Percentiles rank a stretch among this genome's conserved stretches.
These are phyloP conservation scores for Drosophila sproati DNA, from an alignment of 1,140 invertebrate genomes.

Conservation along the genomic window DNA sequence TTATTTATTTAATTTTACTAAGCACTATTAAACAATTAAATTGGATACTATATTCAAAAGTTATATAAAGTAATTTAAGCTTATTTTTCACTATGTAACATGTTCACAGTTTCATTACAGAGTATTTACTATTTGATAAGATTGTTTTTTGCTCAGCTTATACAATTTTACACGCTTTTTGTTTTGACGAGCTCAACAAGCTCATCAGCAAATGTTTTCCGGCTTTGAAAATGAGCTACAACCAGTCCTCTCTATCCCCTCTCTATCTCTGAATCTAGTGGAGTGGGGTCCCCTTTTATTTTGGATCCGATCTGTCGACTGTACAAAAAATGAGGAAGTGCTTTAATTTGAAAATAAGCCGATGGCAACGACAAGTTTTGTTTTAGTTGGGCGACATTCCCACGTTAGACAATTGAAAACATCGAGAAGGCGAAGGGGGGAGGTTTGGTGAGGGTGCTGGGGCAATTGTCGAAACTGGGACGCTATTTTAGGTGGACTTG, in stretches of 20 bases:
- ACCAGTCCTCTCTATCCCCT: no score
- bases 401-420: slow-evolving; percentile 60
- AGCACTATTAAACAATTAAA: neutral
- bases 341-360: slow-evolving; percentile 65
- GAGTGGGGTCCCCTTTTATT: slow-evolving; percentile 30
- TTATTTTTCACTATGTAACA: neutral
- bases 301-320: slow-evolving; percentile 15
- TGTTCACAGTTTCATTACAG: neutral
- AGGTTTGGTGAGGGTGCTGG: neutral
- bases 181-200: slow-evolving; percentile 17
- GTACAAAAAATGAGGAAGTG: slow-evolving; percentile 57
- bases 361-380: slow-evolving; percentile 30
- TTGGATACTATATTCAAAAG: neutral
- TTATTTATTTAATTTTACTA: no score
- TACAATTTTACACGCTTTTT: slow-evolving; percentile 4
- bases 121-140: neutral
- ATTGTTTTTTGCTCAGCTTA: neutral
- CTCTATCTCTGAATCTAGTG: slow-evolving; percentile 1
- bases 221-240: slow-evolving; percentile 33
- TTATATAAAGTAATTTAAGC: neutral
- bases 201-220: slow-evolving; percentile 63
- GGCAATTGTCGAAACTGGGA: slow-evolving; percentile 38
- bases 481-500: slow-evolving; percentile 42
- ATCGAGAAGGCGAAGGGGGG: slow-evolving; percentile 31
- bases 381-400: slow-evolving; percentile 48